Percentiles rank a stretch among this genome's conserved stretches.
phyloP scores from a whole-genome alignment of 2,113 vertebrate genomes.

The Crotalus horridus region DNA sequence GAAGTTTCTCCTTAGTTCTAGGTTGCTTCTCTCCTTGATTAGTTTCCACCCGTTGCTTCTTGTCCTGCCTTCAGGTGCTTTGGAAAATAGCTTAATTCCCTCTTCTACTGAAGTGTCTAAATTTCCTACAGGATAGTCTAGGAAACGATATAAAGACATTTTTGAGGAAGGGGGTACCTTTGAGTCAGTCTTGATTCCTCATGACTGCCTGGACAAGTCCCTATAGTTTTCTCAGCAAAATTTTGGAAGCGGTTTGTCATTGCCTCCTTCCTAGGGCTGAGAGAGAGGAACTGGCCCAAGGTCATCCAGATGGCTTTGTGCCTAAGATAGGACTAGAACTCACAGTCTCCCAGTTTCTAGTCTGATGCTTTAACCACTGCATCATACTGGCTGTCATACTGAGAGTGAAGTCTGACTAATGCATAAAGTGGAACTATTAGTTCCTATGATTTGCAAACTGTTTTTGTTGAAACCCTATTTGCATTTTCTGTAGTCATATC shows the following conservation, averaged over 20 bases:
- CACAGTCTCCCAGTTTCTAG: background rate
- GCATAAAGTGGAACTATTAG: background rate
- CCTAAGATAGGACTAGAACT: background rate
- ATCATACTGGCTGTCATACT: background rate
- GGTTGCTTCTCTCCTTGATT: too few relatives aligned
- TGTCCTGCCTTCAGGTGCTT: too few relatives aligned
- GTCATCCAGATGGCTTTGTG: background rate
- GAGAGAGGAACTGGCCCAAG: background rate
- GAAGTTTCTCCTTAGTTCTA: too few relatives aligned
- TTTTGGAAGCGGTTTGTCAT: background rate
- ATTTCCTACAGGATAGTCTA: background rate
- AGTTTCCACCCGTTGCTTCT: too few relatives aligned
- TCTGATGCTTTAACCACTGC: background rate
- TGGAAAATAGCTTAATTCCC: too few relatives aligned
- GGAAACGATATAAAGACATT: background rate
- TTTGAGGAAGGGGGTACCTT: background rate
- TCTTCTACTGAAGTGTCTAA: background rate
- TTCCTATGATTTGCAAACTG: background rate
- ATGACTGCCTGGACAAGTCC: background rate
- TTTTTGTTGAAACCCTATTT: background rate
- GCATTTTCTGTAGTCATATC: background rate
- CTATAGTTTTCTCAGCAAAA: background rate
- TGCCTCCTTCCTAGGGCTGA: background rate
- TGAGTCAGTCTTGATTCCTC: background rate
- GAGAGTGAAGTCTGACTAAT: background rate